Evolutionary conservation across 2,797 vertebrate genomes (phyloP), one percentile per base, ranked within the genome.

Genomic region (Hylomyscus alleni): DNA sequence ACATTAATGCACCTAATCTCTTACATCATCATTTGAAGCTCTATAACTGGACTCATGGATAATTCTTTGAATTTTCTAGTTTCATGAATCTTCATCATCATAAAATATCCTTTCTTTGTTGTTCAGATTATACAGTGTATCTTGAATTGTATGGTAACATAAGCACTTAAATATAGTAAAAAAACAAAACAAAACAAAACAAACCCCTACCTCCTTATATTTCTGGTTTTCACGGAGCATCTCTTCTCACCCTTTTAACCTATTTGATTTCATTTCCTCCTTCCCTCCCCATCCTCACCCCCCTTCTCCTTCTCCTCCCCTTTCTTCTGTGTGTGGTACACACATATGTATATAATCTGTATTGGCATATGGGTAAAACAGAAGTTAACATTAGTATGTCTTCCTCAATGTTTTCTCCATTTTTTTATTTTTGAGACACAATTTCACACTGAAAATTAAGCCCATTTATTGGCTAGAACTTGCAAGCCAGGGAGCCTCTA

Each of bases 1-100:
- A 72, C 0, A 54, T 67, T 26, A 88, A 76, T n/a, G 31, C 14
- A 52, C 11, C 93, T 85, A 26, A 90, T 12, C 60, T 80, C 11
- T 73, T 58, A 58, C 29, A 72, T 91, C 19, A 85, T 8, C 1
- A 50, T 58, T 47, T 65, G 67, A n/a, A 86, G 7, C 10, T 77
- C 20, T 95, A 3, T 19, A 50, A 72, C 47, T 47, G 4, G 9
- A 58, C 78, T 17, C n/a, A 24, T 56, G 24, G 3, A 47, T 8
- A n/a, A 47, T 50, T 80, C 12, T 90, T 19, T 88, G 29, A 6
- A n/a, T 94, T 82, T 93, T 93, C 44, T 87, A 90, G 44, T 65
- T 65, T 90, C 60, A 26, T 88, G 29, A 84, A 10, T n/a, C 5
- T 84, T 96, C 19, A 81, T 72, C 13, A 40, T 60, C 80, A 69